Percentiles rank a stretch among this genome's conserved stretches.
phyloP scores from a whole-genome alignment of 2,888 invertebrate species.

The Meliscaeva auricollis region DNA sequence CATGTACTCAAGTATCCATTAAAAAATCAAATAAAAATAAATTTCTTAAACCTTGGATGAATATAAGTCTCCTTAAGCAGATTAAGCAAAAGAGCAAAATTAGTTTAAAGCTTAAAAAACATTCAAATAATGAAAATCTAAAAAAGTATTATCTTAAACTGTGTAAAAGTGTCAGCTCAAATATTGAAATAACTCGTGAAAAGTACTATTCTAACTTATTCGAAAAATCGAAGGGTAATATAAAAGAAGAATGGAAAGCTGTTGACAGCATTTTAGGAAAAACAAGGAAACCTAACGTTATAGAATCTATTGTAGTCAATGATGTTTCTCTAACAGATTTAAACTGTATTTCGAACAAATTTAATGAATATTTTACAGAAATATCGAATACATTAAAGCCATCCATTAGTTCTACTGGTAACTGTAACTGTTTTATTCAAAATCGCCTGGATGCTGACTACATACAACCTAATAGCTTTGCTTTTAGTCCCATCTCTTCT shows the following conservation, averaged over 20 bases:
- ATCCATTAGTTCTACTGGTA: background rate
- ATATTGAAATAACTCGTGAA: conserved; percentile 8
- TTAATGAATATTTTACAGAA: conserved; percentile 28
- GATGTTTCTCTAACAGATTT: background rate
- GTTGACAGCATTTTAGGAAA: conserved; percentile 3
- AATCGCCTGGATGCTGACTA: background rate
- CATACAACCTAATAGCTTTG: background rate
- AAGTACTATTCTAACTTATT: background rate
- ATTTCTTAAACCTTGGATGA: conserved; percentile 20
- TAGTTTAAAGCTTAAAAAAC: conserved; percentile 13
- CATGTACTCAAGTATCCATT: background rate
- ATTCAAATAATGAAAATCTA: conserved; percentile 8
- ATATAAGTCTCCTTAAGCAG: background rate
- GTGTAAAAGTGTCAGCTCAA: background rate
- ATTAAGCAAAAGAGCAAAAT: conserved; percentile 10
- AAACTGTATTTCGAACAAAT: conserved; percentile 9
- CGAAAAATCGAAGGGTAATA: background rate
- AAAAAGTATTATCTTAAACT: conserved; percentile 1
- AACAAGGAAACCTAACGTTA: conserved; percentile 1
- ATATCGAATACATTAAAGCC: conserved; percentile 23
- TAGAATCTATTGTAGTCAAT: conserved; percentile 1
- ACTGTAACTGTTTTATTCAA: background rate
- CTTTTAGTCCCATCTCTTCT: background rate
- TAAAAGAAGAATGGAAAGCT: conserved; percentile 13
- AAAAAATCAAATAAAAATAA: background rate